phyloP scores from a whole-genome alignment of 1,140 invertebrate species.

The Copidosoma floridanum region DNA sequence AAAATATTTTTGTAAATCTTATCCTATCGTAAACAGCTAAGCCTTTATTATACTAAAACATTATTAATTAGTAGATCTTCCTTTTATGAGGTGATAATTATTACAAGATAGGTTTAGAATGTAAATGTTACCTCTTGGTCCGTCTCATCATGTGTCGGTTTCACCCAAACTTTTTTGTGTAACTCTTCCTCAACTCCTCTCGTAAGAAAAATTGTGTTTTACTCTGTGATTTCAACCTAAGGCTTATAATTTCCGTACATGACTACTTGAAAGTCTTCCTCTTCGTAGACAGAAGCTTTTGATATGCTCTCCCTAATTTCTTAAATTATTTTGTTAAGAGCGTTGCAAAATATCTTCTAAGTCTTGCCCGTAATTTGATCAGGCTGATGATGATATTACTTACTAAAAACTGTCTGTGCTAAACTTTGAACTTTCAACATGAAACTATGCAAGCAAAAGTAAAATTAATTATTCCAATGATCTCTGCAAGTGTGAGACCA shows the following conservation, averaged over 20 bases:
- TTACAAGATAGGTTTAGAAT: too few species aligned
- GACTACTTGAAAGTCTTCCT: constrained; percentile 95
- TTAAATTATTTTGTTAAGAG: constrained; percentile 87
- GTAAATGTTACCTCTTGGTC: constrained; percentile 51
- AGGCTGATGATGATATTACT: constrained; percentile 92
- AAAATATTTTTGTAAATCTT: constrained; percentile 80
- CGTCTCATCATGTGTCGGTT: constrained; percentile 54
- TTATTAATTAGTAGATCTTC: too few species aligned
- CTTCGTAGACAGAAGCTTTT: constrained; percentile 84
- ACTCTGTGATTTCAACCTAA: constrained; percentile 79
- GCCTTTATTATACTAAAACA: constrained; percentile 60
- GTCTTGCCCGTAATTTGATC: constrained; percentile 79
- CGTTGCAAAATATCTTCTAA: constrained; percentile 83
- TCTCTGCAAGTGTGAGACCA: constrained; percentile 67
- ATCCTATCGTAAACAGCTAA: constrained; percentile 76
- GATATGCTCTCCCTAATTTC: constrained; percentile 88
- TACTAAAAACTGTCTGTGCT: constrained; percentile 96
- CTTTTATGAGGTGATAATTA: too few species aligned
- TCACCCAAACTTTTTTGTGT: constrained; percentile 68
- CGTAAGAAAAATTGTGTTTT: constrained; percentile 77
- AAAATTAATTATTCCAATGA: constrained; percentile 90
- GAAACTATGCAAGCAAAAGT: constrained; percentile 90
- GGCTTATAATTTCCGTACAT: constrained; percentile 90
- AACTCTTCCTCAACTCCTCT: constrained; percentile 91
- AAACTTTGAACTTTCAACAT: constrained; percentile 92